phyloP scores from a whole-genome alignment of 64 coral and sea anemone species.

The Platygyra sinensis region DNA sequence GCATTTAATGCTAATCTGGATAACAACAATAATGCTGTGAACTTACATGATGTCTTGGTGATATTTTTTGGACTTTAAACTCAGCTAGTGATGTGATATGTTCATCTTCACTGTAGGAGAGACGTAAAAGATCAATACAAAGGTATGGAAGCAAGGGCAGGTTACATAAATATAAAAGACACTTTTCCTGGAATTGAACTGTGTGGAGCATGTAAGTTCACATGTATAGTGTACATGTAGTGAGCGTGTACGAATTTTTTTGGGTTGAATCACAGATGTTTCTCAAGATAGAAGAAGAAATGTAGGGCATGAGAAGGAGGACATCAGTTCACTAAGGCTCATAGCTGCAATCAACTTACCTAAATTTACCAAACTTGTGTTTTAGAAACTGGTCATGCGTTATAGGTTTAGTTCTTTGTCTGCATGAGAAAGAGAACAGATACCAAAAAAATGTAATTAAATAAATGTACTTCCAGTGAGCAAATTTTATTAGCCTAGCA shows the following conservation, averaged over 20 bases:
- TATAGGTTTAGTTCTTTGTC: slow-evolving; percentile 92
- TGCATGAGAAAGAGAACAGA: slow-evolving; percentile 13
- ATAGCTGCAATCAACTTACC: slow-evolving; percentile 40
- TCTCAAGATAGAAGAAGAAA: no score
- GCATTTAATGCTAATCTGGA: neutral
- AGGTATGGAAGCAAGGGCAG: no score
- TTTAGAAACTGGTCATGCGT: slow-evolving; percentile 91
- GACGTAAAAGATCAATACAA: neutral
- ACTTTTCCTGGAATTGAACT: no score
- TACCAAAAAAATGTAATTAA: neutral
- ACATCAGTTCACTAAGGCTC: no score
- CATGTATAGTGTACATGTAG: no score
- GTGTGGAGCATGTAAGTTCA: no score
- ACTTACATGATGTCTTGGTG: slow-evolving; percentile 85
- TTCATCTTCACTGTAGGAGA: slow-evolving; percentile 85
- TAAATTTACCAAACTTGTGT: slow-evolving; percentile 99
- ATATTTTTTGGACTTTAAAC: slow-evolving; percentile 96
- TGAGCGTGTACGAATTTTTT: no score
- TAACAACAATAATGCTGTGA: neutral
- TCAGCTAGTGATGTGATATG: slow-evolving; percentile 95
- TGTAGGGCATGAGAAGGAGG: no score
- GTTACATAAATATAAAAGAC: no score
- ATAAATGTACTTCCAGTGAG: no score
- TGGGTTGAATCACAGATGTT: no score
- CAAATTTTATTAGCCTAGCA: no score